Conservation (phyloP, 2,888 invertebrate species). For the Augiades crinisus region DNA sequence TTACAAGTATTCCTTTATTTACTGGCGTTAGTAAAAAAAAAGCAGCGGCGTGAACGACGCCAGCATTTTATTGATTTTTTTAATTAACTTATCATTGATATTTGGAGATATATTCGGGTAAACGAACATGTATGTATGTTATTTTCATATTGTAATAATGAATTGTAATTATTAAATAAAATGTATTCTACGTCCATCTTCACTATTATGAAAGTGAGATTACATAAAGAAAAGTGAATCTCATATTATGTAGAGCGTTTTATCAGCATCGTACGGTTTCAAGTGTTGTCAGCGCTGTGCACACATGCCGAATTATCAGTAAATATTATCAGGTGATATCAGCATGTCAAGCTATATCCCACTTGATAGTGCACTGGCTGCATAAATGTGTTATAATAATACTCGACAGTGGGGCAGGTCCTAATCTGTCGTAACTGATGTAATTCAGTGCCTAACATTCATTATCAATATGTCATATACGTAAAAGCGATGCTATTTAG, state of each 20-base stretch:
- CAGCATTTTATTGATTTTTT: not conserved
- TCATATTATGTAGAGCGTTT: not conserved
- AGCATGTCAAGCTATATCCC: not conserved
- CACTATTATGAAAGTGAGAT: not conserved
- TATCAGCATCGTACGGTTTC: not conserved
- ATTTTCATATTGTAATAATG: not conserved
- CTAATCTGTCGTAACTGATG: constrained; percentile 2
- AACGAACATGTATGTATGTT: too few relatives aligned
- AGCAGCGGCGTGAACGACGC: too few relatives aligned
- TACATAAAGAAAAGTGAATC: not conserved
- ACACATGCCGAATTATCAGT: constrained; percentile 1
- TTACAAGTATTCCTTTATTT: too few relatives aligned
- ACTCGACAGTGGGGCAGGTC: constrained; percentile 12
- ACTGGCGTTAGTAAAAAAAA: not conserved
- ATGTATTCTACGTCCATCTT: not conserved
- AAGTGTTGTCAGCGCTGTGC: not conserved
- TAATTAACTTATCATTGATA: not conserved
- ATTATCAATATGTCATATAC: not conserved
- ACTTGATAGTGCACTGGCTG: constrained; percentile 5
- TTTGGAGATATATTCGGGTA: too few relatives aligned
- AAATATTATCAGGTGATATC: constrained; percentile 14
- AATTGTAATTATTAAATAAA: not conserved
- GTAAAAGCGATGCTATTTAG: too few relatives aligned
- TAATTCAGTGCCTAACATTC: not conserved
- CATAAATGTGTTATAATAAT: not conserved